Percentiles rank a stretch among this genome's conserved stretches.
Evolutionary conservation across 2,113 vertebrate species (phyloP).

Genomic region (Ceratotherium simum): DNA sequence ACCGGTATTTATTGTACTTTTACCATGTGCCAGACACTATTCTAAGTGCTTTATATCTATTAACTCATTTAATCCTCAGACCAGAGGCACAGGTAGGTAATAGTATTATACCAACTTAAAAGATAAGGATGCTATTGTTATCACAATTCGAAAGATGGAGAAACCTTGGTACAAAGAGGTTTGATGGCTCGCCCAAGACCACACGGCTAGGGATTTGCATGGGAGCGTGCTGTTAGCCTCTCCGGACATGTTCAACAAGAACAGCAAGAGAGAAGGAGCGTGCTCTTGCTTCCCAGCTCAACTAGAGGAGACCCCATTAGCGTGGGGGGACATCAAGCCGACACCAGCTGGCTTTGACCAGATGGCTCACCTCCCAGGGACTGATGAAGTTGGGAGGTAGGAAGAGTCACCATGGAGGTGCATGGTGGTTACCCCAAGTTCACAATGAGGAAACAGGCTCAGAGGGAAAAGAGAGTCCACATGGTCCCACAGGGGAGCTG

Average conservation of each 20-base stretch:
- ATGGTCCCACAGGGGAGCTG: not conserved
- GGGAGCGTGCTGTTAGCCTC: not conserved
- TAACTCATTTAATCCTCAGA: not conserved
- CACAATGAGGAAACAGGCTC: not conserved
- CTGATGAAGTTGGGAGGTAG: not conserved
- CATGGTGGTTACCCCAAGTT: not conserved
- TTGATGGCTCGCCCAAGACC: not conserved
- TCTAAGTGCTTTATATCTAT: not conserved
- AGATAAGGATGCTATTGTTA: not conserved
- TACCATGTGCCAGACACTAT: not conserved
- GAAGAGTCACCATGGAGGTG: rapidly evolving
- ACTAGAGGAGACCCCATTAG: not conserved
- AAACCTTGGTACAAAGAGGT: not conserved
- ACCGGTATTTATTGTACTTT: not conserved
- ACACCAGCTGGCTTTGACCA: not conserved
- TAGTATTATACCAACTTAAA: not conserved
- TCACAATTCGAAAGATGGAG: not conserved
- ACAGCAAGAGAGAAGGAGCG: not conserved
- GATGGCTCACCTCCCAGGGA: not conserved
- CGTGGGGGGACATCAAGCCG: not conserved
- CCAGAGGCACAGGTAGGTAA: not conserved
- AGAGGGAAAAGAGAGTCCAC: not conserved
- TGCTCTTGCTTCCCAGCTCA: not conserved
- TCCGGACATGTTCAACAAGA: rapidly evolving
- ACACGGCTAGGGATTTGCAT: not conserved